Conservation (phyloP, 2,113 vertebrate genomes). For the Cyphomyrus plagiostoma region DNA sequence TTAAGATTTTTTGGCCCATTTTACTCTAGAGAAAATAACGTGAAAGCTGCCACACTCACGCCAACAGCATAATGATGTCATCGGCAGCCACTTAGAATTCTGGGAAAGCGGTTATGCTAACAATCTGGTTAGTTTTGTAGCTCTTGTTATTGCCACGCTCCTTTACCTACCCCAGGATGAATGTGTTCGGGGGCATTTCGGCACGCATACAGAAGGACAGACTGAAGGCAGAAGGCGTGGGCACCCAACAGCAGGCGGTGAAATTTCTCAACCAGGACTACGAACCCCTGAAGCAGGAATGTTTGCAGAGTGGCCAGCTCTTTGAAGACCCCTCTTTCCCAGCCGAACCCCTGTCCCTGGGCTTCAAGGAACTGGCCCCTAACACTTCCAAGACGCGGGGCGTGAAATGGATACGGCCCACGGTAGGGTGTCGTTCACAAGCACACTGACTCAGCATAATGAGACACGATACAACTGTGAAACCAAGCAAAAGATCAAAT, state of each 20-base stretch:
- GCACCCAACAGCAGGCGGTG: conserved; percentile 64
- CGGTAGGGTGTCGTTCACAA: conserved; percentile 45
- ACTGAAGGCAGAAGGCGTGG: conserved; percentile 72
- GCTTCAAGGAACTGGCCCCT: conserved; percentile 70
- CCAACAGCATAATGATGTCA: neutral
- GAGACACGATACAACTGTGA: neutral
- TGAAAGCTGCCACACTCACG: neutral
- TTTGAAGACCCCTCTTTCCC: conserved; percentile 70
- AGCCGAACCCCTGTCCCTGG: conserved; percentile 55
- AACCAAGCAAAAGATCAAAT: neutral
- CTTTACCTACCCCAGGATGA: conserved; percentile 51
- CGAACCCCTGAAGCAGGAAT: conserved; percentile 54
- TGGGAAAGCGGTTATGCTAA: neutral
- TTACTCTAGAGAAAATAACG: neutral
- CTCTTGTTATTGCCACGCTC: neutral
- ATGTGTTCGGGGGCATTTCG: conserved; percentile 70
- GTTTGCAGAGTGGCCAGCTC: conserved; percentile 56
- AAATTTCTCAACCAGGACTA: conserved; percentile 63
- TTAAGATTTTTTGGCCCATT: neutral
- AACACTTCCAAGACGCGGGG: conserved; percentile 52
- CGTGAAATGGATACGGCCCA: conserved; percentile 63
- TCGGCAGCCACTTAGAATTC: neutral
- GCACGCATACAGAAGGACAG: conserved; percentile 65
- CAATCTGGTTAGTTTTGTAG: neutral
- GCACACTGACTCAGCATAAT: neutral